A percentile compares a stretch with the other conserved stretches of the same genome.
phyloP scores from a whole-genome alignment of 2,113 vertebrate genomes.

The Lethenteron reissneri region DNA sequence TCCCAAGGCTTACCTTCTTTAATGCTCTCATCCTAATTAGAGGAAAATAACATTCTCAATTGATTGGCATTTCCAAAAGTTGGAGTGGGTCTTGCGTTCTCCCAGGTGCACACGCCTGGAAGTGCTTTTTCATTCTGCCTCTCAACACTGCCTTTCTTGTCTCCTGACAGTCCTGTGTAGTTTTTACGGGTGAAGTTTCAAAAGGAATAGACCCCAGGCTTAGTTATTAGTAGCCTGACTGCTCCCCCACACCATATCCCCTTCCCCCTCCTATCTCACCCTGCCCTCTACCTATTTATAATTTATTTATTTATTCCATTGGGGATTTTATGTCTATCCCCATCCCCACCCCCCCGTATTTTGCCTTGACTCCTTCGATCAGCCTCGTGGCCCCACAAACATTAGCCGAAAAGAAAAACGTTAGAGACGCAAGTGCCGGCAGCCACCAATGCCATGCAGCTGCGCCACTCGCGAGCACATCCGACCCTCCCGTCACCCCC shows the following conservation, averaged over 20 bases:
- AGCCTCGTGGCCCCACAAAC: too few relatives aligned
- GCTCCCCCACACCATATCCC: neutral
- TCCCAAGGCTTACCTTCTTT: slow-evolving; percentile 2
- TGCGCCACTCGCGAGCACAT: too few relatives aligned
- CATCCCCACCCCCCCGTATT: neutral
- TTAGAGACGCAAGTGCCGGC: too few relatives aligned
- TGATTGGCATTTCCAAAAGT: slow-evolving; percentile 7
- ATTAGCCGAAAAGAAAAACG: too few relatives aligned
- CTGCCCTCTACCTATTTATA: neutral
- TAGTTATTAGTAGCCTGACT: neutral
- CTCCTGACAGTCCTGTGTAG: slow-evolving; percentile 7
- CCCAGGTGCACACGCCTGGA: slow-evolving; percentile 4
- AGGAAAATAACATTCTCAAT: slow-evolving; percentile 4
- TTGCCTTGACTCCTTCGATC: slow-evolving; percentile 1
- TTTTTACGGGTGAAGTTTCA: slow-evolving; percentile 6
- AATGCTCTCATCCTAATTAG: slow-evolving; percentile 5
- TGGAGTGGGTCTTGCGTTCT: slow-evolving; percentile 3
- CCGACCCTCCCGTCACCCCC: too few relatives aligned
- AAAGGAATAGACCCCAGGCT: slow-evolving; percentile 6
- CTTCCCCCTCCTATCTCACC: neutral
- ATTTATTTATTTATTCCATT: too few relatives aligned
- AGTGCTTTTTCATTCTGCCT: slow-evolving; percentile 5
- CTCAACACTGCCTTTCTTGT: slow-evolving; percentile 3
- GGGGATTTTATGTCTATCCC: neutral
- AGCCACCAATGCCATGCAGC: too few relatives aligned